A percentile compares a stretch with the other conserved stretches of the same genome.
These are phyloP conservation scores for Platycercus adscitus DNA, from an alignment of 2,113 vertebrate species.

Conservation along the genomic window DNA sequence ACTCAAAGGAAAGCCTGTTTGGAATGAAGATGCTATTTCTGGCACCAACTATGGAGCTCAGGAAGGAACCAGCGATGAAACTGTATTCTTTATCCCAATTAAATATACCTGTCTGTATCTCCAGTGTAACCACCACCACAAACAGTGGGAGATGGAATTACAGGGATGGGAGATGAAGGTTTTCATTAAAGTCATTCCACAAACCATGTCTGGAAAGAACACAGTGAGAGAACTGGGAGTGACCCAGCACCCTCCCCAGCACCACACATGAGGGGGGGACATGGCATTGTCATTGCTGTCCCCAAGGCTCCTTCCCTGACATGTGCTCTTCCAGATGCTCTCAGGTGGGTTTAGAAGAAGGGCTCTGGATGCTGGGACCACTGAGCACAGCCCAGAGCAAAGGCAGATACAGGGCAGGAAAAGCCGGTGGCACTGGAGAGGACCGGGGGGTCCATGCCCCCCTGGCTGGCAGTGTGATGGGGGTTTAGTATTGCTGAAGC, in stretches of 20 bases:
- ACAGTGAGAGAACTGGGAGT: fast-evolving
- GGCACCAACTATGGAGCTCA: background rate
- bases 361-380: fast-evolving
- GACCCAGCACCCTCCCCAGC: fast-evolving
- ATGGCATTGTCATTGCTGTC: background rate
- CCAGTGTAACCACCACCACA: background rate
- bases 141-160: background rate
- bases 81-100: background rate
- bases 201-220: background rate
- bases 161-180: background rate
- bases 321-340: background rate
- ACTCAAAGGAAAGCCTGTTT: background rate
- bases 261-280: background rate
- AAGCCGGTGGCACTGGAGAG: background rate
- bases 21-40: background rate
- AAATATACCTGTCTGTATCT: background rate
- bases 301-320: background rate
- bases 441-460: background rate
- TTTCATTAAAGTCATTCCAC: background rate
- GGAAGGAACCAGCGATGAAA: background rate
- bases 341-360: background rate
- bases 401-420: background rate
- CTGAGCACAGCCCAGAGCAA: background rate
- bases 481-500: background rate
- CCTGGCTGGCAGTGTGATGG: background rate